Percentiles rank a stretch among this genome's conserved stretches.
These are phyloP conservation scores for Malachius bipustulatus DNA, from an alignment of 2,888 invertebrate genomes.

Conservation along the genomic window DNA sequence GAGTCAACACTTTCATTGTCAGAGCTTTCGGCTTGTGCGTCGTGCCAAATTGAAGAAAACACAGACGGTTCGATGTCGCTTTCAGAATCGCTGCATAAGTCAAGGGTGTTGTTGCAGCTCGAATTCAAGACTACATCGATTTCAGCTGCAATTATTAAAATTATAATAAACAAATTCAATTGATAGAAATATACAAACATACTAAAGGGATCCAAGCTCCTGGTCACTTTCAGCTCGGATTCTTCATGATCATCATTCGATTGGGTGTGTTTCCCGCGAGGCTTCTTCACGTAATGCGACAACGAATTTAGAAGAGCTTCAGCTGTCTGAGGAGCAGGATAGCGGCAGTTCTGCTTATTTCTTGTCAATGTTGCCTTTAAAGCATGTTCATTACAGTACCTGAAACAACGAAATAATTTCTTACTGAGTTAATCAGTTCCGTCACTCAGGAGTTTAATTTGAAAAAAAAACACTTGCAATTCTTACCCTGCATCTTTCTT, in stretches of 20 bases:
- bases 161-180: conserved; percentile 7
- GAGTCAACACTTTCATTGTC: conserved; percentile 70
- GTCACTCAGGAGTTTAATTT: too few species aligned
- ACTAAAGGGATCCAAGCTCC: conserved; percentile 48
- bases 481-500: conserved; percentile 54
- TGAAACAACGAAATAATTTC: conserved; percentile 26
- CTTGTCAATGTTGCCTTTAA: conserved; percentile 51
- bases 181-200: conserved; percentile 24
- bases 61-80: conserved; percentile 57
- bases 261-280: conserved; percentile 26
- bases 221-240: conserved; percentile 37
- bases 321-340: conserved; percentile 51
- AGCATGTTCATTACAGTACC: conserved; percentile 59
- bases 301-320: conserved; percentile 53
- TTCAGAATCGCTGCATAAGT: conserved; percentile 63
- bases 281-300: conserved; percentile 48
- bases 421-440: too few species aligned
- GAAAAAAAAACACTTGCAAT: conserved; percentile 3
- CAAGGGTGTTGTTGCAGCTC: conserved; percentile 46
- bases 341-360: conserved; percentile 48
- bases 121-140: conserved; percentile 43
- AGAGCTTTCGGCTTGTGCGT: conserved; percentile 54
- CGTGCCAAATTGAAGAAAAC: conserved; percentile 50
- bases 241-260: conserved; percentile 41
- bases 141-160: conserved; percentile 35